A percentile compares a stretch with the other conserved stretches of the same genome.
Evolutionary conservation across 2,113 vertebrate genomes (phyloP).

Genomic region (Melanocharis versteri): DNA sequence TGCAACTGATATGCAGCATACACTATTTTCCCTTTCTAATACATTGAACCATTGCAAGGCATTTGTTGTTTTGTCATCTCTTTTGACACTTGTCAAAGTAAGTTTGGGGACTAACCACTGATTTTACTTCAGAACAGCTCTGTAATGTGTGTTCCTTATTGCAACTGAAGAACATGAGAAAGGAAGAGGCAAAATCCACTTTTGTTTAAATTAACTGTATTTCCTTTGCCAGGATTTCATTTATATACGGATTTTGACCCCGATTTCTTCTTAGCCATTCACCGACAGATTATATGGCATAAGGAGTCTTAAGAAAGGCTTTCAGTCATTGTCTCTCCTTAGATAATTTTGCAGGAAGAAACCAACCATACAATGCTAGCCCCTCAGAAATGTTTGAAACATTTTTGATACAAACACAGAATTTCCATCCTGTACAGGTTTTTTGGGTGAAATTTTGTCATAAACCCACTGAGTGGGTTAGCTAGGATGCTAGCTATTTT

Average conservation of each 20-base stretch:
- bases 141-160: background rate
- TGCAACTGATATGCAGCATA: background rate
- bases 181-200: background rate
- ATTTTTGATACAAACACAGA: background rate
- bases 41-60: accelerated
- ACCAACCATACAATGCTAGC: background rate
- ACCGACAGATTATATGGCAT: background rate
- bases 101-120: background rate
- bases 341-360: background rate
- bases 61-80: background rate
- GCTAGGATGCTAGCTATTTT: background rate
- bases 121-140: background rate
- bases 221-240: background rate
- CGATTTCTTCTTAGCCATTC: background rate
- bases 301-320: background rate
- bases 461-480: background rate
- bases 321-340: background rate
- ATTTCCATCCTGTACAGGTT: background rate
- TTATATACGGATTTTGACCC: background rate
- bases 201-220: background rate
- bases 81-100: background rate
- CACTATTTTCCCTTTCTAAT: background rate
- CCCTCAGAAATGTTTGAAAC: background rate
- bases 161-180: background rate
- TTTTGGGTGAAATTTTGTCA: background rate